Evolutionary conservation across 2,888 invertebrate genomes (phyloP).

Genomic region (Agelastica alni): DNA sequence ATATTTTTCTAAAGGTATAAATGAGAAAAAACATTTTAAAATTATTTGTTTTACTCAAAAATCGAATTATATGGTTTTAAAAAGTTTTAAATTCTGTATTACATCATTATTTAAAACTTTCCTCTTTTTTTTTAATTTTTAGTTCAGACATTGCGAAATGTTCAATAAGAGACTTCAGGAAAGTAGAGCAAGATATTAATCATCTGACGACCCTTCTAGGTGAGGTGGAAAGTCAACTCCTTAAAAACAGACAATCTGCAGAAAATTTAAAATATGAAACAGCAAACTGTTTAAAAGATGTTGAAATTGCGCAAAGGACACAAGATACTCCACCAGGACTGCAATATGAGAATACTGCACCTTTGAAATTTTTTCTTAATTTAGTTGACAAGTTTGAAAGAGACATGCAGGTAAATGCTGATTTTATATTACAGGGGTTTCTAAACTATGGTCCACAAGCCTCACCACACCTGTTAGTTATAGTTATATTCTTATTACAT

Average conservation of each 20-base stretch:
- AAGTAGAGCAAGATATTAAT: slow-evolving; percentile 68
- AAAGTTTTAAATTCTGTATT: no score
- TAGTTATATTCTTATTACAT: background rate
- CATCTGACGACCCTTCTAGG: slow-evolving; percentile 63
- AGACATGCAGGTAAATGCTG: slow-evolving; percentile 61
- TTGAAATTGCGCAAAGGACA: slow-evolving; percentile 78
- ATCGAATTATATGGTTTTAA: no score
- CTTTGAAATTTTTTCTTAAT: slow-evolving; percentile 71
- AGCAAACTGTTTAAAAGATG: slow-evolving; percentile 71
- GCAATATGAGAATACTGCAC: slow-evolving; percentile 76
- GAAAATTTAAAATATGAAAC: slow-evolving; percentile 73
- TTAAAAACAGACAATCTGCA: slow-evolving; percentile 64
- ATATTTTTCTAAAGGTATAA: no score
- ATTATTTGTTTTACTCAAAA: no score
- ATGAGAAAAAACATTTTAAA: no score
- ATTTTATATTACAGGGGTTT: background rate
- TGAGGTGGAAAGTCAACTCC: slow-evolving; percentile 66
- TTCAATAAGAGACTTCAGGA: slow-evolving; percentile 65
- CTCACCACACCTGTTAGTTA: no score
- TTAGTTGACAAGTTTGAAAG: slow-evolving; percentile 72
- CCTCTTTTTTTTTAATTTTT: no score
- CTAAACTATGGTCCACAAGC: no score
- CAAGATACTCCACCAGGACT: slow-evolving; percentile 76
- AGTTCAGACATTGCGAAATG: slow-evolving; percentile 50
- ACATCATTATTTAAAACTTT: slow-evolving; percentile 70